A percentile compares a stretch with the other conserved stretches of the same genome.
phyloP scores from a whole-genome alignment of 2,113 vertebrate genomes.

The Oryzias celebensis region DNA sequence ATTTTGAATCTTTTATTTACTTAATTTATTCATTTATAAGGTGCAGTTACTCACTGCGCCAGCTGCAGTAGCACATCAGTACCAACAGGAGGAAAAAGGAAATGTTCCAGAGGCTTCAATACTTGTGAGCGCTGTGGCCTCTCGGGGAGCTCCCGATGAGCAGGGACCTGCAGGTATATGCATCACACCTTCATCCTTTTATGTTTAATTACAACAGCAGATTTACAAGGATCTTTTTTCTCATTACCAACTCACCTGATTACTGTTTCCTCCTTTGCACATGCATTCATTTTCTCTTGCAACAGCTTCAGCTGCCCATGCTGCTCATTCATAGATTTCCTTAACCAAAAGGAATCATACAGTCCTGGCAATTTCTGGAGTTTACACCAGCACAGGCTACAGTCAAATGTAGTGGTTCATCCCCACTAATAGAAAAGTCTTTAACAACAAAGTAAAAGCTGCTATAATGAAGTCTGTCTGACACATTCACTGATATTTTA shows the following conservation, averaged over 20 bases:
- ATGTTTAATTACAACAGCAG: not conserved
- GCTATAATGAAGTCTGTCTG: not conserved
- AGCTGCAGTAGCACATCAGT: slow-evolving; percentile 47
- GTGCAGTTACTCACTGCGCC: slow-evolving; percentile 79
- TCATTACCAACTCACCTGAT: slow-evolving; percentile 40
- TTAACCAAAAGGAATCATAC: slow-evolving; percentile 29
- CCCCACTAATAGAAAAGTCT: slow-evolving; percentile 13
- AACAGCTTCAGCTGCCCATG: slow-evolving; percentile 28
- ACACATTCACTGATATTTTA: not conserved
- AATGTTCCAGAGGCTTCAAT: slow-evolving; percentile 44
- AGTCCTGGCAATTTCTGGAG: slow-evolving; percentile 44
- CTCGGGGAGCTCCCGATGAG: slow-evolving; percentile 82
- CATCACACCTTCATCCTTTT: too few species aligned
- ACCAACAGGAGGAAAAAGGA: slow-evolving; percentile 45
- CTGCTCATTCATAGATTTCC: slow-evolving; percentile 41
- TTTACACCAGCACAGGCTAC: slow-evolving; percentile 31
- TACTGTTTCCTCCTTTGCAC: slow-evolving; percentile 45
- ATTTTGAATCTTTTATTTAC: not conserved
- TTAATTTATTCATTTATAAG: slow-evolving; percentile 64
- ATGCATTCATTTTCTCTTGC: slow-evolving; percentile 47
- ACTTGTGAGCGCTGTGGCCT: slow-evolving; percentile 78
- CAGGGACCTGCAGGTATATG: slow-evolving; percentile 76
- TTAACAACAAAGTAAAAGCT: slow-evolving; percentile 3
- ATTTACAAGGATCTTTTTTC: slow-evolving; percentile 10
- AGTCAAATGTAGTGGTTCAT: slow-evolving; percentile 27